Evolutionary conservation across 2,113 vertebrate species (phyloP), one percentile per base, ranked within the genome.

Genomic region (Podarcis cretensis): DNA sequence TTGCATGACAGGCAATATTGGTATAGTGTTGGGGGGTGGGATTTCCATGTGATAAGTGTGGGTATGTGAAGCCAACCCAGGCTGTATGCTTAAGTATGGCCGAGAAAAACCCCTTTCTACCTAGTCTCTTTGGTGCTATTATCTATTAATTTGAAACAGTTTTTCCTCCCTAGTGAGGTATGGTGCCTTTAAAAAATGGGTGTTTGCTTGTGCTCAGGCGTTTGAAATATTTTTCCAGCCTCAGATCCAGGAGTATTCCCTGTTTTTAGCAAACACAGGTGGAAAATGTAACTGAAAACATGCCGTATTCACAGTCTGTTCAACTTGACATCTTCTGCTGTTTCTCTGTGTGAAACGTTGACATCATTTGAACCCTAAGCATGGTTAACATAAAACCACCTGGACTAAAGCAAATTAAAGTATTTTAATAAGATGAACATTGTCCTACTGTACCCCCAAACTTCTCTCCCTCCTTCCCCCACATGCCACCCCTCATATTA

Each of bases 331-430:
- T 27, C 65, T 91, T 40, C 23, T 40, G 9, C 10, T 21, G 8
- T 18, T 69, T 0, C 37, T 80, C 80, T 77, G 2, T 69, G 2
- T 76, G 78, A 90, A 76, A 82, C 0, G 0, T 5, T 37, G 2
- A 73, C 89, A 90, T 89, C 25, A 8, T 87, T 80, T 73, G 68
- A 90, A 40, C 86, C 21, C 54, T 86, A 74, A 12, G 3, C 54
- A 77, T 63, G 83, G 89, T 83, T 71, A 80, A 78, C 65, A 35
- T 63, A 84, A 81, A 90, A 74, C 54, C 88, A 81, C 0, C 0
- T 89, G 84, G 90, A 89, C 23, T 74, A 59, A 77, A 80, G 35
- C 30, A 66, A 83, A n/a, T 21, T 21, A 91, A 63, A 91, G 85
- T 82, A 87, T 0, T 81, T 54, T n/a, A 86, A 84, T 85, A 59